Percentiles rank a stretch among this genome's conserved stretches.
Evolutionary conservation across 2,113 vertebrate genomes (phyloP).

Genomic region (Numenius arquata): DNA sequence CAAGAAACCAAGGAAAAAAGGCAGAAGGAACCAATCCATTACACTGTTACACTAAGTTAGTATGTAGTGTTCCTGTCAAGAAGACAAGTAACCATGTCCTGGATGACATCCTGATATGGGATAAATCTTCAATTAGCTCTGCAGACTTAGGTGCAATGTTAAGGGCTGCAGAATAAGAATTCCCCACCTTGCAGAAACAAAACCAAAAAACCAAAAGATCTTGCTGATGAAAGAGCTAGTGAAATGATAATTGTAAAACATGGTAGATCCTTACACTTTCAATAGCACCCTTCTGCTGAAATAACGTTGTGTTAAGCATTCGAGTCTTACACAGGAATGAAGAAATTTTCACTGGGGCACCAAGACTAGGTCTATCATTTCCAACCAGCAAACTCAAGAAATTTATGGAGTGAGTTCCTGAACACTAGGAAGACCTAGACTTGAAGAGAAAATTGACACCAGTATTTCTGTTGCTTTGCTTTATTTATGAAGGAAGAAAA

Average conservation of each 20-base stretch:
- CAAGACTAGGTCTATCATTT: background rate
- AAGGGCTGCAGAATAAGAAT: background rate
- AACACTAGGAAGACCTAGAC: background rate
- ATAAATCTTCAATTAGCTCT: background rate
- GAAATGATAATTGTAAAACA: background rate
- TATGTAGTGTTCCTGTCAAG: background rate
- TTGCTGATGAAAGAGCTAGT: background rate
- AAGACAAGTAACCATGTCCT: background rate
- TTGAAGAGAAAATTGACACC: background rate
- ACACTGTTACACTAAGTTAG: background rate
- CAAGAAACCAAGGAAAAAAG: background rate
- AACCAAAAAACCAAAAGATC: background rate
- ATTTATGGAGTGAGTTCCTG: background rate
- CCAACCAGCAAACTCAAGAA: background rate
- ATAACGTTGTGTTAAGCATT: background rate
- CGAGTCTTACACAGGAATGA: background rate
- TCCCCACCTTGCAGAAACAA: background rate
- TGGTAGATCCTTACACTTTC: background rate
- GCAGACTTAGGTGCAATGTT: background rate
- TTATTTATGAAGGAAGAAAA: background rate
- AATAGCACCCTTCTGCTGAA: background rate
- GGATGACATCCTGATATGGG: background rate
- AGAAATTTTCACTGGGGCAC: background rate
- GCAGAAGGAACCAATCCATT: background rate
- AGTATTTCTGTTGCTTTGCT: background rate